Evolutionary conservation across 2,888 invertebrate species (phyloP), one percentile per base, ranked within the genome.

Genomic region (Gibbula magus): DNA sequence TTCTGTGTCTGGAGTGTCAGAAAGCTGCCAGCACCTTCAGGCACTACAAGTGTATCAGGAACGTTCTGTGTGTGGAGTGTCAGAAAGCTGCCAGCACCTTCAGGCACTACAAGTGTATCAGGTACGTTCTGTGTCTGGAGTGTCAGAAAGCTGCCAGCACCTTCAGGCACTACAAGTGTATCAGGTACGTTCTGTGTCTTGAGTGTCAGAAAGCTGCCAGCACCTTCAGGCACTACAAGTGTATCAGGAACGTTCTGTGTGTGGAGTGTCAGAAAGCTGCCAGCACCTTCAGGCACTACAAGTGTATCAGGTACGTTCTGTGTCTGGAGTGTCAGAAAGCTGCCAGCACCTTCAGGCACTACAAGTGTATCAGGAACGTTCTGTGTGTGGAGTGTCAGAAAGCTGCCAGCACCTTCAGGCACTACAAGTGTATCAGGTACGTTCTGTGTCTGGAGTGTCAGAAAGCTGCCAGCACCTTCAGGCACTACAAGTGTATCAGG

Each of bases 131-230:
- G 35, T 95, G 98, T 78, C 93, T 97, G 51, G 97, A 96, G 92
- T 98, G 98, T 89, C 96, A 96, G 90, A 96, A 95, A 90, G 97
- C 96, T 0, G 97, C 98, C 0, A 94, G 95, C 0, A 96, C 95
- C 56, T 97, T 97, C 90, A 96, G 95, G 88, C 97, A 98, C 91
- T 99, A 96, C 89, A 95, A 95, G n/a, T 98, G 98, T 89, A 97
- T 99, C 61, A 93, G 93, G 93, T 93, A 83, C 78, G 75, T n/a
- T n/a, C 93, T 99, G 35, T 95, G 98, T 78, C 93, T 97, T 51
- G 97, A 96, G 92, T 98, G 98, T 89, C 96, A 96, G 90, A 96
- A 95, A 90, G 97, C 96, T 0, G 97, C 98, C 0, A 94, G 95
- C 0, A 96, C 95, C 56, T 97, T 97, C 90, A 96, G 95, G 88